Percentiles rank a stretch among this genome's conserved stretches.
These are phyloP conservation scores for Pseudochirops cupreus DNA, from an alignment of 2,797 vertebrate species.

Conservation along the genomic window DNA sequence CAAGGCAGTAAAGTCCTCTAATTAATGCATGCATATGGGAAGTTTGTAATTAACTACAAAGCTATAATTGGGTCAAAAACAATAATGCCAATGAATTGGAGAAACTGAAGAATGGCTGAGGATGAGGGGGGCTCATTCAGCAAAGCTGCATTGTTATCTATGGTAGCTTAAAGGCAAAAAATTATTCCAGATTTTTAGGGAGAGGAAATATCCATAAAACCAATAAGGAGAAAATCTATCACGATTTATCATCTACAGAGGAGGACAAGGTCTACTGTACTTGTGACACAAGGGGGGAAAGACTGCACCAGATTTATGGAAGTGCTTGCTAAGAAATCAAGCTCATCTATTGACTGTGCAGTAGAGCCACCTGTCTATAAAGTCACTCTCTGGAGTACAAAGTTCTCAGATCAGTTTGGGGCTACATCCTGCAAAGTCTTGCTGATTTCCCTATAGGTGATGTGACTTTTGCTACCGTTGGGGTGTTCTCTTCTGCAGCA, in stretches of 20 bases:
- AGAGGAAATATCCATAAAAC: constrained; percentile 72
- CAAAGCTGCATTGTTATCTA: constrained; percentile 75
- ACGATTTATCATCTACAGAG: constrained; percentile 76
- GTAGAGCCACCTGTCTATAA: constrained; percentile 81
- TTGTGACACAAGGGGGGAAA: constrained; percentile 64
- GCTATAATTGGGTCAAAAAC: constrained; percentile 72
- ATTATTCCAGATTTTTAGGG: constrained; percentile 66
- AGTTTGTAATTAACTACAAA: constrained; percentile 73
- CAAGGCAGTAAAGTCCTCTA: constrained; percentile 71
- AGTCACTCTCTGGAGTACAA: constrained; percentile 29
- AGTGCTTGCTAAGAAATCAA: constrained; percentile 52
- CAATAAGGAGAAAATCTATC: constrained; percentile 74
- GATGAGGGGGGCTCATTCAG: constrained; percentile 59
- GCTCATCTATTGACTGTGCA: constrained; percentile 74
- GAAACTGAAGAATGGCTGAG: constrained; percentile 20
- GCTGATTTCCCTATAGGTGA: constrained; percentile 37
- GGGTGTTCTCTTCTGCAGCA: constrained; percentile 5
- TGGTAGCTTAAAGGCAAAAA: constrained; percentile 66
- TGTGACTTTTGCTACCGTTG: constrained; percentile 45
- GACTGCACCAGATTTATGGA: constrained; percentile 70
- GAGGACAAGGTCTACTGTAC: constrained; percentile 71
- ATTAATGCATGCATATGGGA: constrained; percentile 73
- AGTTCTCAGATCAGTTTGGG: constrained; percentile 54
- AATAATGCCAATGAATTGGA: constrained; percentile 44
- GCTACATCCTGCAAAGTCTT: constrained; percentile 32